phyloP scores from a whole-genome alignment of 2,888 invertebrate species.

The Odontothrips loti region DNA sequence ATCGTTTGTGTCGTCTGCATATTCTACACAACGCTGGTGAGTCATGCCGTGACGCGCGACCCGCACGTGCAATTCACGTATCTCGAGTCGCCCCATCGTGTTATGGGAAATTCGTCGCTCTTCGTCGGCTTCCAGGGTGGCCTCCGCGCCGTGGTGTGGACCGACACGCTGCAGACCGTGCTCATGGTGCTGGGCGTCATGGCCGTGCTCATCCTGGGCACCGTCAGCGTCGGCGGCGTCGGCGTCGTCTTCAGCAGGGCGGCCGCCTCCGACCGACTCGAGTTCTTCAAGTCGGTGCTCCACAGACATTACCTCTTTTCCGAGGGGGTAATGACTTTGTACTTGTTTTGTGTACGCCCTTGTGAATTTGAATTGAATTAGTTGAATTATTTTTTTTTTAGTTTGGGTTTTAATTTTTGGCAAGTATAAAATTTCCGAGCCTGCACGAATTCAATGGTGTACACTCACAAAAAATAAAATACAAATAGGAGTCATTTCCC shows the following conservation, averaged over 20 bases:
- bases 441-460: too few species aligned
- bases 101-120: background rate
- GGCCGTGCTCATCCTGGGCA: conserved; percentile 62
- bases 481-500: too few species aligned
- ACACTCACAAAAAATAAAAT: too few species aligned
- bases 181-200: conserved; percentile 69
- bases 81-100: background rate
- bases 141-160: conserved; percentile 76
- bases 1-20: conserved; percentile 83
- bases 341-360: too few species aligned
- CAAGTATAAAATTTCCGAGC: too few species aligned
- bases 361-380: too few species aligned
- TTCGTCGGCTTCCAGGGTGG: conserved; percentile 59
- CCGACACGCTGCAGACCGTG: conserved; percentile 69
- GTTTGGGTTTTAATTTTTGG: too few species aligned
- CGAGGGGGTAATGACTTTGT: too few species aligned
- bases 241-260: conserved; percentile 59
- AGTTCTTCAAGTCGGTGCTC: conserved; percentile 68
- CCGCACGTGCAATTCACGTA: too few species aligned
- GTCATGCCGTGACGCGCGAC: too few species aligned
- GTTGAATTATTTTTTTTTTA: too few species aligned
- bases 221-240: conserved; percentile 61
- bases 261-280: conserved; percentile 58
- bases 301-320: too few species aligned
- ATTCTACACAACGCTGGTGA: conserved; percentile 85